A percentile compares a stretch with the other conserved stretches of the same genome.
These are phyloP conservation scores for Paracanthobrama guichenoti DNA, from an alignment of 2,113 vertebrate species.

Conservation along the genomic window DNA sequence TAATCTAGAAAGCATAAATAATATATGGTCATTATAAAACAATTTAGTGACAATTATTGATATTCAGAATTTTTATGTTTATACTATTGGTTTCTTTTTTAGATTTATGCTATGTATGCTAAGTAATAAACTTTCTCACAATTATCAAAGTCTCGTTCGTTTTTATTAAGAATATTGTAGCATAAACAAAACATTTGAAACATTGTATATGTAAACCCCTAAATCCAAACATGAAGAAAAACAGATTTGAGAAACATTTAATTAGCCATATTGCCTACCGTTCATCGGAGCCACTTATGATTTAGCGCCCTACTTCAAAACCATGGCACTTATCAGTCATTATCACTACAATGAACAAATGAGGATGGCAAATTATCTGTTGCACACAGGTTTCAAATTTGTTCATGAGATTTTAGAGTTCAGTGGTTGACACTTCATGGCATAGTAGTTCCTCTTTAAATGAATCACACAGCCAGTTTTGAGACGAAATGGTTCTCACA, in stretches of 20 bases:
- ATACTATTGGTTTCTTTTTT: not conserved
- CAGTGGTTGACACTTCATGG: conserved; percentile 66
- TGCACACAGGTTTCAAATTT: not conserved
- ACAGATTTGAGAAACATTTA: not conserved
- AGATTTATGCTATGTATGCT: not conserved
- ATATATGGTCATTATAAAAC: no score
- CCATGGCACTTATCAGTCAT: not conserved
- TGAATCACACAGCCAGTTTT: conserved; percentile 50
- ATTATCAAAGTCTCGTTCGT: not conserved
- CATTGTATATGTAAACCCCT: not conserved
- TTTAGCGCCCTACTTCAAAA: not conserved
- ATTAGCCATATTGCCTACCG: not conserved
- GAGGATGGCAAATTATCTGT: not conserved
- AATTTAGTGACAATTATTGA: no score
- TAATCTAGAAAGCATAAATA: not conserved
- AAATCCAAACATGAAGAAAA: not conserved
- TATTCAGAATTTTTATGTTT: not conserved
- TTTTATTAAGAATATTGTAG: not conserved
- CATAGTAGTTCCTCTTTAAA: conserved; percentile 35
- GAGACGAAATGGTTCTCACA: not conserved
- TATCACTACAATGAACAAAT: not conserved
- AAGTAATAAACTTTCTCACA: not conserved
- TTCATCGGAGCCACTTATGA: not conserved
- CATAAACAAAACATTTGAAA: not conserved
- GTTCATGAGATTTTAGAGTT: conserved; percentile 67